These are phyloP conservation scores for Vanessa atalanta DNA, from an alignment of 1,140 invertebrate species.

Conservation along the genomic window DNA sequence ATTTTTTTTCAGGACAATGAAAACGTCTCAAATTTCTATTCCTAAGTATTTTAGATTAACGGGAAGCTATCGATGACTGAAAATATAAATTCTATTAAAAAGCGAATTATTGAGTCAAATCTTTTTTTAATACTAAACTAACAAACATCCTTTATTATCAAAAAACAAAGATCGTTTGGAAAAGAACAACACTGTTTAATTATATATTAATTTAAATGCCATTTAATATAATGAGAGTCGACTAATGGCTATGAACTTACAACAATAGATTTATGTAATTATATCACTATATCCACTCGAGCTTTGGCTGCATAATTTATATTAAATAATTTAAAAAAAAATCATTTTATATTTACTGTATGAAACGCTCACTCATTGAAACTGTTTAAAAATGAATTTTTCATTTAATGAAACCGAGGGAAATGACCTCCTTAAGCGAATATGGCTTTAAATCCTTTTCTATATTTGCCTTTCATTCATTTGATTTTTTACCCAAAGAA, in stretches of 20 bases:
- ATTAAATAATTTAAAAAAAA: neutral
- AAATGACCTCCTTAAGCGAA: constrained; percentile 12
- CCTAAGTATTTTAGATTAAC: too few species aligned
- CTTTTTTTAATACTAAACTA: neutral
- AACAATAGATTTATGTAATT: neutral
- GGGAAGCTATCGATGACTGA: too few species aligned
- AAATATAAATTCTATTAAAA: neutral
- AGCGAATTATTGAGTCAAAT: too few species aligned
- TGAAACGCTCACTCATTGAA: neutral
- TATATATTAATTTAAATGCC: too few species aligned
- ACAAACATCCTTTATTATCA: too few species aligned
- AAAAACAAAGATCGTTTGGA: neutral
- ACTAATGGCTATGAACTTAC: too few species aligned
- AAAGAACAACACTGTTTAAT: neutral
- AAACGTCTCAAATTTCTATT: too few species aligned
- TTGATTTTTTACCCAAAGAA: constrained; percentile 12
- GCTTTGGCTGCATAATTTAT: too few species aligned
- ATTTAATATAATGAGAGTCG: too few species aligned
- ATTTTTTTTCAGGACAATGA: neutral
- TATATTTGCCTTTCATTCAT: constrained; percentile 2
- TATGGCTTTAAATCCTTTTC: neutral
- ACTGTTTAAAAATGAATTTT: constrained; percentile 7
- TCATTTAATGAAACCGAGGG: neutral
- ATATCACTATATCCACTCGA: too few species aligned
- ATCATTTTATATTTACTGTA: neutral